Conservation (phyloP, 1,140 invertebrate species). For the Lordiphosa clarofinis region DNA sequence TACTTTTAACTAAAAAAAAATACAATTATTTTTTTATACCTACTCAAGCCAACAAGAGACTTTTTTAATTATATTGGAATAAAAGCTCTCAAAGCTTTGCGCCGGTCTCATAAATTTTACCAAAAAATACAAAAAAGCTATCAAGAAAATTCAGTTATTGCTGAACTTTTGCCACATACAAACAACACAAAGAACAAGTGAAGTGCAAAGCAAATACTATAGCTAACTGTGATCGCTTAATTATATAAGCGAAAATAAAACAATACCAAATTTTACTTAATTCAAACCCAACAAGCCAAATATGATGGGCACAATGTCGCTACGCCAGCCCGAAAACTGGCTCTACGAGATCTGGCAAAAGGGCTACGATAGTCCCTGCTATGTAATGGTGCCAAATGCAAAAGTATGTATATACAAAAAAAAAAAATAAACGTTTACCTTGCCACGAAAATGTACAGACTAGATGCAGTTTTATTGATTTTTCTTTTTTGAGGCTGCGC, state of each 20-base stretch:
- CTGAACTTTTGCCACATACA: constrained; percentile 70
- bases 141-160: constrained; percentile 65
- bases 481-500: constrained; percentile 44
- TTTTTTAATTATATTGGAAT: constrained; percentile 60
- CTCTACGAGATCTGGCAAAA: constrained; percentile 84
- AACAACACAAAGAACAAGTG: constrained; percentile 39
- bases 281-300: constrained; percentile 28
- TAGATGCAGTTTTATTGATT: constrained; percentile 71
- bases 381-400: constrained; percentile 84
- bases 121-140: constrained; percentile 47
- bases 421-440: constrained; percentile 26
- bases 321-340: constrained; percentile 81
- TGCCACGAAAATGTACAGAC: constrained; percentile 11
- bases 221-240: constrained; percentile 32
- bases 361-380: constrained; percentile 83
- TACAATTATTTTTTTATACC: constrained; percentile 37
- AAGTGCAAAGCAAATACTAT: constrained; percentile 26
- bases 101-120: constrained; percentile 70
- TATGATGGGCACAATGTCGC: constrained; percentile 78
- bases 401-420: constrained; percentile 81
- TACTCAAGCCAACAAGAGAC: constrained; percentile 41
- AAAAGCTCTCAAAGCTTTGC: constrained; percentile 66
- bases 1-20: constrained; percentile 15
- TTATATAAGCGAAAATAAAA: constrained; percentile 11
- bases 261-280: constrained; percentile 1